Conservation (phyloP, 2,888 invertebrate species). For the Keiferia lycopersicella region DNA sequence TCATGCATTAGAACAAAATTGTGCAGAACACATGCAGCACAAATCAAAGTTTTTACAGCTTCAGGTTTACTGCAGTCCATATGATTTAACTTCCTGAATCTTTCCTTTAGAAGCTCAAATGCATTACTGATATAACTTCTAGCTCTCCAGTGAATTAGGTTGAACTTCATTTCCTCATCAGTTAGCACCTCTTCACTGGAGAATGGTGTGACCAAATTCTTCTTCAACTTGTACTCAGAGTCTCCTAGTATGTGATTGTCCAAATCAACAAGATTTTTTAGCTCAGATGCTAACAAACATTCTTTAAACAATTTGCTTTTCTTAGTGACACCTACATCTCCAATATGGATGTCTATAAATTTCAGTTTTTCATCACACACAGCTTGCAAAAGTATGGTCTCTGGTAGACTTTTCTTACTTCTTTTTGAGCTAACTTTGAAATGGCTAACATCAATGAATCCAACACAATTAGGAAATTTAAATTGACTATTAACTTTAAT, state of each 20-base stretch:
- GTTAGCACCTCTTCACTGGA: conserved; percentile 66
- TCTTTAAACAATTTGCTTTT: conserved; percentile 67
- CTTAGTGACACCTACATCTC: conserved; percentile 58
- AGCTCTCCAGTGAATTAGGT: conserved; percentile 69
- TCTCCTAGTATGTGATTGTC: conserved; percentile 72
- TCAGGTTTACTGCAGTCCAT: conserved; percentile 61
- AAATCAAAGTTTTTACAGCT: conserved; percentile 55
- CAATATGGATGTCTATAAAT: conserved; percentile 67
- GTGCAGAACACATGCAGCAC: conserved; percentile 68
- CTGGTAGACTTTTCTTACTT: conserved; percentile 51
- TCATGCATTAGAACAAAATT: conserved; percentile 71
- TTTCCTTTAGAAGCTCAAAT: conserved; percentile 65
- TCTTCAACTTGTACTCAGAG: conserved; percentile 63
- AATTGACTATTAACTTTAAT: conserved; percentile 66
- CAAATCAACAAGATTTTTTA: conserved; percentile 65
- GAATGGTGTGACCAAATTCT: conserved; percentile 69
- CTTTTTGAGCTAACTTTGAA: conserved; percentile 62
- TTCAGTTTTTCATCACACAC: conserved; percentile 71
- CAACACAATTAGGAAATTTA: conserved; percentile 73
- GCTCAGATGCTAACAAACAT: conserved; percentile 56
- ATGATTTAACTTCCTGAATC: conserved; percentile 64
- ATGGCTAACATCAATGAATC: conserved; percentile 69
- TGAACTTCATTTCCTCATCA: conserved; percentile 73
- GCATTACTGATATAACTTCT: conserved; percentile 65
- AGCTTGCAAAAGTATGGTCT: conserved; percentile 65